Base-by-base conservation (phyloP, 2,888 invertebrate species). In the Papilio demoleus region DNA sequence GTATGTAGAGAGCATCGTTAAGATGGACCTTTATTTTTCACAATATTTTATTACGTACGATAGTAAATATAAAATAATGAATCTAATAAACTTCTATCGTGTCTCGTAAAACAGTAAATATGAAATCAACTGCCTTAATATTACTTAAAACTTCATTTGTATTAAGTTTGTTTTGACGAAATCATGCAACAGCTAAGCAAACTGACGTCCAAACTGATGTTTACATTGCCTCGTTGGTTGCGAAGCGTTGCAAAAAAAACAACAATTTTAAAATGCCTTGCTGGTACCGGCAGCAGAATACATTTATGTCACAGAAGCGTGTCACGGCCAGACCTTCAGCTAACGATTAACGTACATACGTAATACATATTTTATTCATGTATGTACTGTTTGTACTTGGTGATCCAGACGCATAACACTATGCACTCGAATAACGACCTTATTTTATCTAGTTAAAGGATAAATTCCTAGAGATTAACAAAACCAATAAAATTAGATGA, bases 321-420 rank as follows among this genome's bases (percentile, higher is more conserved):
- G 89, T 87, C 89, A 88, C 73, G 89, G 89, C 58, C 86, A 76
- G 79, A 80, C 84, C 86, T 85, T 85, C 83, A 75, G 80, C 77
- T 82, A 80, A 80, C 81, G 79, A 77, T 71, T 78, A 81, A 79
- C 76, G 74, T 74, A 77, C 77, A 22, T 47, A 74, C 75, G 67
- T 70, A n/a, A 36, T 59, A 24, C 45, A 68, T 68, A 83, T 82
- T 81, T 82, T 80, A 82, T 83, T 80, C 81, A 81, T 77, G 74
- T 53, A 56, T 45, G 45, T 53, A 27, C n/a, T 50, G 24, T 50
- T 53, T 27, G 27, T 53, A 31, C 64, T 58, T 81, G 79, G 77
- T 76, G 79, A 82, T 81, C 77, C 74, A 79, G 79, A 84, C 81
- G 82, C 79, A 78, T 82, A 73, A 24, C 14, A 50, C 24, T n/a